These are phyloP conservation scores for Helogale parvula DNA, from an alignment of 2,113 vertebrate species.

Conservation along the genomic window DNA sequence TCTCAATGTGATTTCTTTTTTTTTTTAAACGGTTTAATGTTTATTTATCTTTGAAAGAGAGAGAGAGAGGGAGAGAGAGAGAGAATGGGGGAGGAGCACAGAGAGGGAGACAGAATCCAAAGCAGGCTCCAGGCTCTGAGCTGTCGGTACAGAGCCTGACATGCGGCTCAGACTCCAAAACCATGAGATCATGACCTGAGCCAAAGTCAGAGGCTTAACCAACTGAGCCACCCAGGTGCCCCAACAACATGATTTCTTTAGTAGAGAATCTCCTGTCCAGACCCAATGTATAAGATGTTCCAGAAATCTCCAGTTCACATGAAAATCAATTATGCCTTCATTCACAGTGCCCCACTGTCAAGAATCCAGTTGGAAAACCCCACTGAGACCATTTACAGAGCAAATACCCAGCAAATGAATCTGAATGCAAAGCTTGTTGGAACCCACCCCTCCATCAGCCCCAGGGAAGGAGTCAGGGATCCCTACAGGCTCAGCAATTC, in stretches of 20 bases:
- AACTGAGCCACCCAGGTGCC: too few relatives aligned
- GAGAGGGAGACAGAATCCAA: too few relatives aligned
- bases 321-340: not conserved
- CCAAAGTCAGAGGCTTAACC: too few relatives aligned
- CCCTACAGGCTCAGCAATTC: not conserved
- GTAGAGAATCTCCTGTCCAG: not conserved
- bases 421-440: slow-evolving; percentile 10
- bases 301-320: not conserved
- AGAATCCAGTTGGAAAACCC: not conserved
- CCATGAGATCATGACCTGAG: too few relatives aligned
- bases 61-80: too few relatives aligned
- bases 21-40: too few relatives aligned
- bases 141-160: too few relatives aligned
- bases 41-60: too few relatives aligned
- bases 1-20: not conserved
- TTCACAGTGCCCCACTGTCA: not conserved
- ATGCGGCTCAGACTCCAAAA: too few relatives aligned
- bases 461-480: not conserved
- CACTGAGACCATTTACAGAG: not conserved
- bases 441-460: not conserved
- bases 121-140: too few relatives aligned
- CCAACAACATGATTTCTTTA: not conserved
- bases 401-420: not conserved
- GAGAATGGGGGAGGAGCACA: too few relatives aligned
- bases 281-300: not conserved